Conservation (phyloP, 2,888 invertebrate genomes). For the Phengaris arion region DNA sequence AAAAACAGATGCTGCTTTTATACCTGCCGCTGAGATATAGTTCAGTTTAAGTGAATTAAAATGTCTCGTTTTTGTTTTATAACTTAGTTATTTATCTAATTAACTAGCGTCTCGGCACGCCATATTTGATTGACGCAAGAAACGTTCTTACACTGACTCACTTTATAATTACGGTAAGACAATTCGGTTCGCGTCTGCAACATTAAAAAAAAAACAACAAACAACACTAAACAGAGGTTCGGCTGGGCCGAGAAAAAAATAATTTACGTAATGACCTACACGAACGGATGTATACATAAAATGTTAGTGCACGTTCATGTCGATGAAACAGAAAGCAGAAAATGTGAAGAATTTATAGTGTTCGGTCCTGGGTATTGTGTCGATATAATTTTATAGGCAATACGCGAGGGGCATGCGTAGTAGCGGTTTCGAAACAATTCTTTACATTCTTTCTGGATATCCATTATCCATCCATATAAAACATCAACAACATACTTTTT, state of each 20-base stretch:
- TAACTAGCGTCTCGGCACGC: neutral
- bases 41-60: neutral
- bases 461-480: no score
- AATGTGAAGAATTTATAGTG: slow-evolving; percentile 32
- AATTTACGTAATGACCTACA: slow-evolving; percentile 2
- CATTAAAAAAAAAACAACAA: slow-evolving; percentile 1
- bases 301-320: slow-evolving; percentile 40
- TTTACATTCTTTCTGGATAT: neutral
- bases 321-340: slow-evolving; percentile 40
- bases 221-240: neutral
- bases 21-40: neutral
- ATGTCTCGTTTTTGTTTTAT: neutral
- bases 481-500: no score
- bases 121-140: slow-evolving; percentile 2
- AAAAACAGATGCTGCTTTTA: neutral
- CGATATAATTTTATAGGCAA: neutral
- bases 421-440: neutral
- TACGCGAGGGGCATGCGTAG: neutral
- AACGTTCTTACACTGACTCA: neutral
- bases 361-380: slow-evolving; percentile 29
- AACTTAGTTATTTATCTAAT: neutral
- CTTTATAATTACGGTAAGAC: neutral
- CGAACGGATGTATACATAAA: slow-evolving; percentile 29
- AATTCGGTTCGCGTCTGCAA: slow-evolving; percentile 10
- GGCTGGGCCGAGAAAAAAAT: slow-evolving; percentile 1